Percentiles rank a stretch among this genome's conserved stretches.
Evolutionary conservation across 2,888 invertebrate species (phyloP).

Genomic region (Melipona beecheii): DNA sequence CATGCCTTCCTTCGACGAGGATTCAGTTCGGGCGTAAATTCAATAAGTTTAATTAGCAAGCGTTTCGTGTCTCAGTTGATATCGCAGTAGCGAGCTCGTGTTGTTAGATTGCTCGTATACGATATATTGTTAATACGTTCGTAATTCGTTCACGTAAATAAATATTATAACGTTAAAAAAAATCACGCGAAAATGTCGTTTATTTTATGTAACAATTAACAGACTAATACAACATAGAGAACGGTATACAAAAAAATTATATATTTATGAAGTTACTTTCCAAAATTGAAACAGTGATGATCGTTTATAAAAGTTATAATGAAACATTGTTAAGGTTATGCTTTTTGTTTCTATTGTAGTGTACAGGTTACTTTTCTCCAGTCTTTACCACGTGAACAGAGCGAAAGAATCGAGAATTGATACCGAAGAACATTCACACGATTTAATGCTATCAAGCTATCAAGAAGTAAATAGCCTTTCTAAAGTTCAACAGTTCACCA

Average conservation of each 20-base stretch:
- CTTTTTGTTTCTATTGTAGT: background rate
- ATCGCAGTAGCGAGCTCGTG: conserved; percentile 13
- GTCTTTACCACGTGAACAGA: background rate
- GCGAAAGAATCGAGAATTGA: conserved; percentile 8
- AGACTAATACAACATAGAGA: background rate
- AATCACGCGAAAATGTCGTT: background rate
- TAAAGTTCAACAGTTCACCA: conserved; percentile 40
- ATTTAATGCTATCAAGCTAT: conserved; percentile 37
- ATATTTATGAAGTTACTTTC: background rate
- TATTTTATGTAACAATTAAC: background rate
- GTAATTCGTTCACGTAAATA: conserved; percentile 6
- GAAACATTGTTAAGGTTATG: background rate
- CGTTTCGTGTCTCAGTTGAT: conserved; percentile 21
- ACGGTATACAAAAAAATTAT: background rate
- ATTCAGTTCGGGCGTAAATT: conserved; percentile 33
- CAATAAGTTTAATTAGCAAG: conserved; percentile 49
- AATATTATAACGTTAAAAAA: conserved; percentile 1
- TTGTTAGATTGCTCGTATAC: background rate
- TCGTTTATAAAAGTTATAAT: conserved; percentile 2
- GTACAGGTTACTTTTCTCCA: conserved; percentile 8
- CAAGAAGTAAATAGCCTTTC: conserved; percentile 38
- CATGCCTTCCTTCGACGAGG: conserved; percentile 26
- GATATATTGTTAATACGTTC: background rate
- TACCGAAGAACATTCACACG: conserved; percentile 12
- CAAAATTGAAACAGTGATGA: background rate